Base-by-base conservation (phyloP, 2,888 invertebrate genomes). In the Eupsilia transversa region DNA sequence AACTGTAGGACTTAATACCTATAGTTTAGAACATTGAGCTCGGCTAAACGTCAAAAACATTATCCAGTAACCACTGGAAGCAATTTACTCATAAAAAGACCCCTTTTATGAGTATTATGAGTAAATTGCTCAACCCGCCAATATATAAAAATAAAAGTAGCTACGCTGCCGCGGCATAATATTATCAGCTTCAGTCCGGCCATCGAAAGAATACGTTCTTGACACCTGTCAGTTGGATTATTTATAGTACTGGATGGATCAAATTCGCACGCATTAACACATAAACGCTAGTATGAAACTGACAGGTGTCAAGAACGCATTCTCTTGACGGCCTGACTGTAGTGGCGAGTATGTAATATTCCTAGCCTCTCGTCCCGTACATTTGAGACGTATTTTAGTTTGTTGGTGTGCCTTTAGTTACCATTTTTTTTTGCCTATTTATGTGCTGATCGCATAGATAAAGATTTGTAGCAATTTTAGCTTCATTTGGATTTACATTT, bases 61-160 rank as follows among this genome's bases (percentile, higher is more conserved):
- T 54, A 75, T 52, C 27, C 17, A 14, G 20, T 56, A 56, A 67
- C 54, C n/a, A 30, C 68, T 30, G 14, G 83, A 57, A 82, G 41
- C 56, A 61, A 82, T 82, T 82, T 61, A 30, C 49, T 66, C 49
- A 60, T 65, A 77, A 77, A 82, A n/a, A n/a, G n/a, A n/a, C n/a
- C n/a, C n/a, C n/a, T n/a, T n/a, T n/a, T n/a, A n/a, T n/a, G n/a
- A n/a, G n/a, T n/a, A n/a, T n/a, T n/a, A n/a, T n/a, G n/a, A n/a
- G n/a, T n/a, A n/a, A n/a, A n/a, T n/a, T n/a, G n/a, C n/a, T n/a
- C n/a, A n/a, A n/a, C n/a, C 27, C 3, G 46, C n/a, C 41, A 54
- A 14, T 30, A 0, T 46, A 30, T 60, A 9, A 75, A 73, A 76
- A 70, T 61, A 43, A 35, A 64, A 49, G n/a, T 57, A 33, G 49